Base-by-base conservation (phyloP, 1,140 invertebrate species). In the Drosophila eugracilis region DNA sequence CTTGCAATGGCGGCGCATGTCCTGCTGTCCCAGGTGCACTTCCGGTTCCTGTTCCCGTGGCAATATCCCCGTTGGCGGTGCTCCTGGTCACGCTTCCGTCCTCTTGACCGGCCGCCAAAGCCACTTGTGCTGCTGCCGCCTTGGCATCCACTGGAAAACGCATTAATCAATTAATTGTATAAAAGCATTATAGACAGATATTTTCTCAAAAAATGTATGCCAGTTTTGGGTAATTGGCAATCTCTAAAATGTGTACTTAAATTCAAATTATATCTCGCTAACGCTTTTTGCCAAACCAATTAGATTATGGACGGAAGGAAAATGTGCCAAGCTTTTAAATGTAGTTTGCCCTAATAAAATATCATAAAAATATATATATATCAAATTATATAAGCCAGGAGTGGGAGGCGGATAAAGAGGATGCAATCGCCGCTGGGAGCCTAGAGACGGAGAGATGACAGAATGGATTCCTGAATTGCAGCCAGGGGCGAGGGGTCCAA, bases 21-120 rank as follows among this genome's bases (percentile, higher is more conserved):
- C 44, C 65, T 41, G 53, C 54, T 12, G 59, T 67, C 21, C 44
- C 36, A 37, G 36, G 2, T 7, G 36, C 59, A 24, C 24, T 53
- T 39, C 21, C 45, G 7, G 15, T 32, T 30, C 76, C 78, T 12
- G 57, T 36, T 30, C 76, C 88, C 45, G 74, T 71, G 12, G 57
- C 73, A 74, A 94, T 91, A 52, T 95, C 94, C 36, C 94, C 94
- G 91, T 95, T 95, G 73, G 93, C 93, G 19, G 94, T 28, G 49
- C 74, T 69, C 42, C 42, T 55, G 48, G 62, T 19, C 17, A 30
- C 42, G 28, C 34, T 63, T 5, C 53, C 71, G 12, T 90, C 85
- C 26, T 90, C 90, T 10, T 91, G 86, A 28, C 75, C 60, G 5
- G 69, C 74, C 63, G 78, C 78, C 81, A 70, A 58, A 10, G 59